phyloP scores from a whole-genome alignment of 2,113 vertebrate species.

The Furnarius figulus region DNA sequence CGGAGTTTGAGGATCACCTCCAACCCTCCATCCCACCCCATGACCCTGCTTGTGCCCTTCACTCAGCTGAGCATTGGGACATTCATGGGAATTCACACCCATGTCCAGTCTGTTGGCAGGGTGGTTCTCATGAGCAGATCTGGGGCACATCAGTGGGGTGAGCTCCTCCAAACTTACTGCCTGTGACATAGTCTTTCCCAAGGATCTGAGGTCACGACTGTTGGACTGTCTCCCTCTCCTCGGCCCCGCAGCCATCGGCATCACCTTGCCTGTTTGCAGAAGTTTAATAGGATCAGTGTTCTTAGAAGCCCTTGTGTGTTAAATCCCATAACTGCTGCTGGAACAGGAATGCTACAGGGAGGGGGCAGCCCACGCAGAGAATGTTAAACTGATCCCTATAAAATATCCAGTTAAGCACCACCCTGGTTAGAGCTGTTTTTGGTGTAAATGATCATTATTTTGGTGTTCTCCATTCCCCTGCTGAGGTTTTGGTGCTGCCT shows the following conservation, averaged over 20 bases:
- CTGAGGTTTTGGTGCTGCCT: neutral
- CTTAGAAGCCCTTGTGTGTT: neutral
- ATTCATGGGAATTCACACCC: accelerated
- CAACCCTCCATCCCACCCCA: neutral
- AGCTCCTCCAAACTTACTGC: too few relatives aligned
- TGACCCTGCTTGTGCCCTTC: accelerated
- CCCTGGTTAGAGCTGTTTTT: accelerated
- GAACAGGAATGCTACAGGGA: accelerated
- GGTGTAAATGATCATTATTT: accelerated
- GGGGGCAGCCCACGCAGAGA: accelerated
- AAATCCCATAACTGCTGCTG: neutral
- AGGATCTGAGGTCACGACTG: neutral
- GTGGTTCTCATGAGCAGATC: accelerated
- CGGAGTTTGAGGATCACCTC: neutral
- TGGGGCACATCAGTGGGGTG: accelerated
- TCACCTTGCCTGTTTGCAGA: neutral
- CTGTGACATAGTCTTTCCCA: accelerated
- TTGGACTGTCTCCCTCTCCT: neutral
- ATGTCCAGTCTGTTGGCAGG: accelerated
- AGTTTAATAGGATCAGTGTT: conserved; percentile 6
- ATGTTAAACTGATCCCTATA: accelerated
- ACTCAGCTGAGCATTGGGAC: accelerated
- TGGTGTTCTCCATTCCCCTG: neutral
- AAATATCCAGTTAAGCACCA: neutral
- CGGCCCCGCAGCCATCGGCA: neutral